Conservation (phyloP, 1,140 invertebrate genomes). For the Uloborus diversus region DNA sequence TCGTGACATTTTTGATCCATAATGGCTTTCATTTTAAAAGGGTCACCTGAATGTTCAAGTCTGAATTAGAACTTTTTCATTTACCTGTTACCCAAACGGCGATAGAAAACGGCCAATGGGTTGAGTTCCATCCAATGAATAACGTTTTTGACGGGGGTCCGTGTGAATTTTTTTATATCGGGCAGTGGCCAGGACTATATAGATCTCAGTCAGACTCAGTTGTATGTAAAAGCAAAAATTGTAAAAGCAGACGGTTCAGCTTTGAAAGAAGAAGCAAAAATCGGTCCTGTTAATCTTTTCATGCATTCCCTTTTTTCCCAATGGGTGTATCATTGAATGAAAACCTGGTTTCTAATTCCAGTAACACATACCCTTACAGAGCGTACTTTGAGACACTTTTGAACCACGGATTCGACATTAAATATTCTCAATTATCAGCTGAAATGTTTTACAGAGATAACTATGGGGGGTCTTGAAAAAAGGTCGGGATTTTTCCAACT, state of each 20-base stretch:
- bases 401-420: neutral
- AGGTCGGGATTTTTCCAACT: neutral
- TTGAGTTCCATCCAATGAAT: neutral
- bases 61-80: neutral
- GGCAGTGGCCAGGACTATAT: neutral
- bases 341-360: neutral
- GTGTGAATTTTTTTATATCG: neutral
- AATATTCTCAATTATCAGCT: neutral
- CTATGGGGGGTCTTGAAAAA: neutral
- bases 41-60: neutral
- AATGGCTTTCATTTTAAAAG: neutral
- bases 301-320: constrained; percentile 30
- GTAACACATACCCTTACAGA: constrained; percentile 8
- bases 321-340: neutral
- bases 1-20: neutral
- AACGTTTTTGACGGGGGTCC: neutral
- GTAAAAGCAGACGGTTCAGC: neutral
- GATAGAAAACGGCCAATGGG: neutral
- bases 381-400: neutral
- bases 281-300: constrained; percentile 22
- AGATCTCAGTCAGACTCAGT: neutral
- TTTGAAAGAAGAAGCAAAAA: neutral
- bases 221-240: constrained; percentile 14
- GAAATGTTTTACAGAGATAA: constrained; percentile 9
- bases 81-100: neutral